Base-by-base conservation (phyloP, 1,140 invertebrate species). In the Drosophila ambigua region DNA sequence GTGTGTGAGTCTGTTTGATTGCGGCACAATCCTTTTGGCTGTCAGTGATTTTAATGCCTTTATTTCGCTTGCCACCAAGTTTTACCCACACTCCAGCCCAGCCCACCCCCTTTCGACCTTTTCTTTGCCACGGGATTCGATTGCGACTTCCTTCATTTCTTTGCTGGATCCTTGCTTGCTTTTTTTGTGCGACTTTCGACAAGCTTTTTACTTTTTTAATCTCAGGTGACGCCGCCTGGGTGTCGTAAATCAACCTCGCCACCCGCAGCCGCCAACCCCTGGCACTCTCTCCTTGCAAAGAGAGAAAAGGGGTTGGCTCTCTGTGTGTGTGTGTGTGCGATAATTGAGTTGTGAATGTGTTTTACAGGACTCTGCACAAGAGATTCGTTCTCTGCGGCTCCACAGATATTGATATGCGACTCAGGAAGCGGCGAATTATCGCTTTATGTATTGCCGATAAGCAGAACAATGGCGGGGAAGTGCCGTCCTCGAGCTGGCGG, bases 161-260 rank as follows among this genome's bases (percentile, higher is more conserved):
- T 26, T 43, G 13, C 45, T 3, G 35, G 35, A 11, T 39, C 11
- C 35, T 2, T 5, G 6, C 43, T 77, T 71, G 54, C 54, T 69
- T 77, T 77, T 69, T 54, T 49, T 76, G 63, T 65, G 51, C 73
- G 74, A 72, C 68, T 75, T 87, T 84, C 79, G 85, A 83, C 82
- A 77, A 79, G 76, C 79, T 88, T 85, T 90, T 88, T 88, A 89
- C 77, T 85, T 84, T 90, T 90, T 90, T 90, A 90, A 90, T 90
- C 88, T 90, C 88, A 90, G 88, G 88, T 90, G 88, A 90, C 88
- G 88, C 88, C 88, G 87, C 87, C 79, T 90, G 88, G 88, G 88
- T 81, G 88, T 90, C 88, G 83, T 90, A 90, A 90, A 90, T 90
- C 88, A 90, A 84, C 68, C 77, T 66, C 64, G 68, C 66, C 66